phyloP scores from a whole-genome alignment of 2,113 vertebrate species.

The Phrynocephalus versicolor region DNA sequence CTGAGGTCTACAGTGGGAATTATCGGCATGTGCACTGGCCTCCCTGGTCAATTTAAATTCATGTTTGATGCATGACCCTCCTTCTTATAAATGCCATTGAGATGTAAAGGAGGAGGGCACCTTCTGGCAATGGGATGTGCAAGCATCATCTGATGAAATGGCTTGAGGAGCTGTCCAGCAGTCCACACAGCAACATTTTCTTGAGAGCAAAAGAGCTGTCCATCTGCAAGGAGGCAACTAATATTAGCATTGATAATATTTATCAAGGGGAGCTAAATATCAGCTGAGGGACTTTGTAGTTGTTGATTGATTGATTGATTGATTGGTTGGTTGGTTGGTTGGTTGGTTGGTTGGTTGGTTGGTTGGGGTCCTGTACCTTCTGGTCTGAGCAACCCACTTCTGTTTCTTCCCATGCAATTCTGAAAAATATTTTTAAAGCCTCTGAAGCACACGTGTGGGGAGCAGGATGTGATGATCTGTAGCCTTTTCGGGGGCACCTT shows the following conservation, averaged over 20 bases:
- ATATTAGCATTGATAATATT: too few species aligned
- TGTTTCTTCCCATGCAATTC: neutral
- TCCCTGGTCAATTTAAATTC: neutral
- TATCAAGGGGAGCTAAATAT: too few species aligned
- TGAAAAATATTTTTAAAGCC: too few species aligned
- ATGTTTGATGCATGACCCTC: neutral
- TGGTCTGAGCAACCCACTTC: neutral
- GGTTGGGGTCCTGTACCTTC: neutral
- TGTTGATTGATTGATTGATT: too few species aligned
- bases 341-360: too few species aligned
- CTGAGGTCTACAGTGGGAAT: neutral
- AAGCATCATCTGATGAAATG: neutral
- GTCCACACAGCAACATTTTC: neutral
- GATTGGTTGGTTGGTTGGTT: too few species aligned
- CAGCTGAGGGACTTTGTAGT: neutral
- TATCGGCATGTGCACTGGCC: neutral
- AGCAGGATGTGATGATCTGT: neutral
- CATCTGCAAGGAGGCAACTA: neutral
- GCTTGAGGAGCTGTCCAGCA: neutral
- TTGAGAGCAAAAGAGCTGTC: neutral
- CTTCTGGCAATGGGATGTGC: neutral
- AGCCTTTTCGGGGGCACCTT: neutral
- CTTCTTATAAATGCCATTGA: neutral
- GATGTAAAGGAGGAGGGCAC: neutral
- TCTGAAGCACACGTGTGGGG: neutral